phyloP scores from a whole-genome alignment of 2,888 invertebrate species.

The Pomacea canaliculata region DNA sequence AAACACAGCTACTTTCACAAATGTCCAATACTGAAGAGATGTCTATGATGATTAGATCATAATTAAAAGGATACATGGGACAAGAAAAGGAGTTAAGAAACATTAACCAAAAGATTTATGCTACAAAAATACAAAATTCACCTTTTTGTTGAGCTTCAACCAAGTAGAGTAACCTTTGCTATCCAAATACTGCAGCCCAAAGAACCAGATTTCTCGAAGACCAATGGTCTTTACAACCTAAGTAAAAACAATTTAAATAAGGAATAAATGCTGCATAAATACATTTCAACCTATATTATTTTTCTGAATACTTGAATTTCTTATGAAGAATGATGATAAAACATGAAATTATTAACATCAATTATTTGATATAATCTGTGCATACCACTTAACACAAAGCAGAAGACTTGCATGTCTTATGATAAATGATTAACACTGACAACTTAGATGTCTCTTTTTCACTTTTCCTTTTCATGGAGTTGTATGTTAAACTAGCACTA shows the following conservation, averaged over 20 bases:
- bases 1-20: no score
- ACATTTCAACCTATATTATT: background rate
- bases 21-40: no score
- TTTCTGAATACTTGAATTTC: background rate
- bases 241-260: conserved; percentile 15
- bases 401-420: no score
- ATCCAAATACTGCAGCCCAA: conserved; percentile 98
- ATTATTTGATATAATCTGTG: background rate
- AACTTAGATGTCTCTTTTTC: no score
- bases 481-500: no score
- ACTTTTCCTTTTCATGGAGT: no score
- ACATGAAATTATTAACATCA: background rate
- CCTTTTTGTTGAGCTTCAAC: conserved; percentile 99
- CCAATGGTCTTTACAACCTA: conserved; percentile 98
- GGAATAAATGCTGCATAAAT: background rate
- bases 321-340: background rate
- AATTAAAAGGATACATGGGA: no score
- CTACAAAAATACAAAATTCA: conserved; percentile 70
- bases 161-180: conserved; percentile 97
- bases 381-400: no score
- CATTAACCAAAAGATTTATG: background rate
- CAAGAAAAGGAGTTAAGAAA: no score
- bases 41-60: no score
- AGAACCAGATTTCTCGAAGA: conserved; percentile 99
- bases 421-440: no score